These are phyloP conservation scores for Microctonus aethiopoides DNA, from an alignment of 2,888 invertebrate genomes.

Conservation along the genomic window DNA sequence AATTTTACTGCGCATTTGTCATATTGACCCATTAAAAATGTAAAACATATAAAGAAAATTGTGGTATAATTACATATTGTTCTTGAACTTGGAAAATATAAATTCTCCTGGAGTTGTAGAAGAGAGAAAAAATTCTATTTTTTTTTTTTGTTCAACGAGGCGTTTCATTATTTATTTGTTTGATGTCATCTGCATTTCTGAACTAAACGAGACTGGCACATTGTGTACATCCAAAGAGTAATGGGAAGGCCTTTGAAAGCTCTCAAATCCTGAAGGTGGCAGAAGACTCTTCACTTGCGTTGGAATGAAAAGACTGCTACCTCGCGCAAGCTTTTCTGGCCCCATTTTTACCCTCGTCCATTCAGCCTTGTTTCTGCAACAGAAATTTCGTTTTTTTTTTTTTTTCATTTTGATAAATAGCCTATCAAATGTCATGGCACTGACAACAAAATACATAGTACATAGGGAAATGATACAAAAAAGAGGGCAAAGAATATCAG, in stretches of 20 bases:
- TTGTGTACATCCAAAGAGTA: background rate
- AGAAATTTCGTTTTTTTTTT: background rate
- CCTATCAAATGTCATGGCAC: background rate
- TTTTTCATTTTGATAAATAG: slow-evolving; percentile 3
- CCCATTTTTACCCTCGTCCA: background rate
- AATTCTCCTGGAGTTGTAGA: too few species aligned
- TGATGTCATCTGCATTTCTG: background rate
- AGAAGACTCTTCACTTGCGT: slow-evolving; percentile 22
- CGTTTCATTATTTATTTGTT: background rate
- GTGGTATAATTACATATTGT: too few species aligned
- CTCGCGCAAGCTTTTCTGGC: background rate
- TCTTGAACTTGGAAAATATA: too few species aligned
- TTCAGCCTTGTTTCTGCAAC: slow-evolving; percentile 27
- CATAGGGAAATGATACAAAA: background rate
- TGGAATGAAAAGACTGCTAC: slow-evolving; percentile 14
- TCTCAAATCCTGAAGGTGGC: slow-evolving; percentile 23
- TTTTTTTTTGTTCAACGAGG: background rate
- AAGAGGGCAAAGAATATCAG: background rate
- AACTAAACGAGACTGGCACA: background rate
- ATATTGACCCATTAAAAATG: too few species aligned
- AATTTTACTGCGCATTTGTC: too few species aligned
- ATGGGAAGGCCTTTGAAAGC: slow-evolving; percentile 14
- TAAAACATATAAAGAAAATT: too few species aligned
- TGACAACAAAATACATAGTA: background rate
- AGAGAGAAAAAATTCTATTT: too few species aligned